Evolutionary conservation across 2,797 vertebrate genomes (phyloP), one percentile per base, ranked within the genome.

Genomic region (Cossypha polioptera): DNA sequence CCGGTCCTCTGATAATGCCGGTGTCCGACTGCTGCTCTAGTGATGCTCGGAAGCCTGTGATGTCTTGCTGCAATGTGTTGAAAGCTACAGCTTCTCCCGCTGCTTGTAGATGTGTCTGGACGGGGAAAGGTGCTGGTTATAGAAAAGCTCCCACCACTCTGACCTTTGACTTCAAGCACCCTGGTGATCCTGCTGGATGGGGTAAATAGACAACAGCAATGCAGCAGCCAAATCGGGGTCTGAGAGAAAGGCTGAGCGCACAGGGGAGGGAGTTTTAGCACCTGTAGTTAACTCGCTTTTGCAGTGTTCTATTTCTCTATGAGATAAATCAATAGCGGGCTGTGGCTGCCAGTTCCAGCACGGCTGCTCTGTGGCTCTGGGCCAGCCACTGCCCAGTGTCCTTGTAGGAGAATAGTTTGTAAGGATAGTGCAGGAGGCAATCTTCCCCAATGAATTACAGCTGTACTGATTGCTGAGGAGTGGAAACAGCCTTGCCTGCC

Each of bases 51-150:
- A 45, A 36, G 35, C 2, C 20, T 9, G 2, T 1, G 3, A 5
- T 58, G 42, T 43, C 43, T 59, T 10, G 2, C 36, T 16, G 26
- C 1, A 0, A 9, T 1, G 62, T 40, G 29, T 31, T 15, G 42
- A 28, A 62, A 85, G 33, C 36, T 57, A 0, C 43, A 75, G 83
- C 61, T 83, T 65, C 59, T 69, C 16, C 26, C 2, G 0, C 20
- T 7, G 28, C 6, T 0, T 24, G 59, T 13, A 11, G 15, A 0
- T 3, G 20, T 9, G 45, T 4, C 29, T 35, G 71, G 43, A 3
- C 1, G 2, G 28, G 31, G 13, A 67, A 71, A 54, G 4, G 29
- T 10, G 21, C 62, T 43, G 40, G 8, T 5, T 12, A 26, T 58
- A 61, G 74, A 9, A 17, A 20, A 73, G 13, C 48, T 76, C 16